Conservation (phyloP, 2,113 vertebrate genomes). For the Monarcha castaneiventris region DNA sequence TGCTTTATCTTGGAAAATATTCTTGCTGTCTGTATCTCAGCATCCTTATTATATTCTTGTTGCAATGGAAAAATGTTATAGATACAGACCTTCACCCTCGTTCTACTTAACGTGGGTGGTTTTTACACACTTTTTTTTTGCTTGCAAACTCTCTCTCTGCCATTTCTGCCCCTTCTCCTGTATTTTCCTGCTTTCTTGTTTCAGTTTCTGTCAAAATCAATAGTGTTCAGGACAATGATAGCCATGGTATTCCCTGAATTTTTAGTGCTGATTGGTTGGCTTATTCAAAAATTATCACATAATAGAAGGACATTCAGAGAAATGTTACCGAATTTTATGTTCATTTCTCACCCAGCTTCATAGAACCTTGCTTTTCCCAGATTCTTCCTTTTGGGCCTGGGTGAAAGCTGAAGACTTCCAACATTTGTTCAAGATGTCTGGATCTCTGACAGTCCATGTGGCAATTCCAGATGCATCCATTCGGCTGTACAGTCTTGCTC, state of each 20-base stretch:
- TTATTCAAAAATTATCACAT: not conserved
- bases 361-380: not conserved
- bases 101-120: accelerated
- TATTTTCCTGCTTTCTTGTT: not conserved
- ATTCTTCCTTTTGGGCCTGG: not conserved
- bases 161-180: not conserved
- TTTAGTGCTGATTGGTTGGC: not conserved
- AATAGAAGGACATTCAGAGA: not conserved
- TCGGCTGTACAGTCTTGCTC: not conserved
- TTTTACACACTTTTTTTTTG: not conserved
- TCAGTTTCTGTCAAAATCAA: not conserved
- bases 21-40: not conserved
- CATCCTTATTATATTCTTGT: not conserved
- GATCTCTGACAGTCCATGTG: not conserved
- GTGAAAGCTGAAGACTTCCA: not conserved
- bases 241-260: not conserved
- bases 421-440: not conserved
- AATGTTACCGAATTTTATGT: not conserved
- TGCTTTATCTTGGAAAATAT: not conserved
- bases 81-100: accelerated
- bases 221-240: not conserved
- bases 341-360: not conserved
- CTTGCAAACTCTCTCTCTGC: not conserved
- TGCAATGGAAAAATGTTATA: not conserved
- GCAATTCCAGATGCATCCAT: not conserved